These are phyloP conservation scores for Rhipidura dahli DNA, from an alignment of 2,113 vertebrate species.

Conservation along the genomic window DNA sequence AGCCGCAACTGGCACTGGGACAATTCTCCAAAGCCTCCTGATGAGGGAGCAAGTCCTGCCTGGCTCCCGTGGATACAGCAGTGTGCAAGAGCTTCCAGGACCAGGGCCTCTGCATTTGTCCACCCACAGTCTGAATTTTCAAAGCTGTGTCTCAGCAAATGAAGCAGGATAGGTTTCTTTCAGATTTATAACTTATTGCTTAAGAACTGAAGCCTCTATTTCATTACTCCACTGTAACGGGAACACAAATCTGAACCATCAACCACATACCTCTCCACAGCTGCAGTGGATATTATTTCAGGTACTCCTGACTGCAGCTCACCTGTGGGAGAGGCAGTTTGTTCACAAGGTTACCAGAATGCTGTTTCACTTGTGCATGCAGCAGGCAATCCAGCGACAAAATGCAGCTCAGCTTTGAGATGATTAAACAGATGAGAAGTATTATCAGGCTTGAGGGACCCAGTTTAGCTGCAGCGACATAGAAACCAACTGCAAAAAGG, in stretches of 20 bases:
- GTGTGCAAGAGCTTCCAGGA: background rate
- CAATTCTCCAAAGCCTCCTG: background rate
- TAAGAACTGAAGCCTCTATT: background rate
- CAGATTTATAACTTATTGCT: background rate
- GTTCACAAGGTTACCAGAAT: background rate
- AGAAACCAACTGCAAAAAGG: background rate
- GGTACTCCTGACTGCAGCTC: background rate
- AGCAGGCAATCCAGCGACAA: background rate
- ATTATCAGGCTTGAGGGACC: background rate
- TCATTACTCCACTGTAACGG: background rate
- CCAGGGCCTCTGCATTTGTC: background rate
- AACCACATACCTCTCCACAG: background rate
- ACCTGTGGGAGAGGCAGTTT: background rate
- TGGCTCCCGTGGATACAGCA: background rate
- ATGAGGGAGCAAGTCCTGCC: background rate
- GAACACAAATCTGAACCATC: background rate
- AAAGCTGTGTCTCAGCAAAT: background rate
- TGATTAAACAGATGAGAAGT: background rate
- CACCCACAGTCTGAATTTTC: background rate
- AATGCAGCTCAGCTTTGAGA: background rate
- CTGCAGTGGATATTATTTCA: background rate
- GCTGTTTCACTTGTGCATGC: background rate
- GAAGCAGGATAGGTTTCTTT: background rate
- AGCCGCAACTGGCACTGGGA: background rate
- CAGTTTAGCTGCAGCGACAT: background rate